These are phyloP conservation scores for Herpailurus yagouaroundi DNA, from an alignment of 2,113 vertebrate genomes.

Conservation along the genomic window DNA sequence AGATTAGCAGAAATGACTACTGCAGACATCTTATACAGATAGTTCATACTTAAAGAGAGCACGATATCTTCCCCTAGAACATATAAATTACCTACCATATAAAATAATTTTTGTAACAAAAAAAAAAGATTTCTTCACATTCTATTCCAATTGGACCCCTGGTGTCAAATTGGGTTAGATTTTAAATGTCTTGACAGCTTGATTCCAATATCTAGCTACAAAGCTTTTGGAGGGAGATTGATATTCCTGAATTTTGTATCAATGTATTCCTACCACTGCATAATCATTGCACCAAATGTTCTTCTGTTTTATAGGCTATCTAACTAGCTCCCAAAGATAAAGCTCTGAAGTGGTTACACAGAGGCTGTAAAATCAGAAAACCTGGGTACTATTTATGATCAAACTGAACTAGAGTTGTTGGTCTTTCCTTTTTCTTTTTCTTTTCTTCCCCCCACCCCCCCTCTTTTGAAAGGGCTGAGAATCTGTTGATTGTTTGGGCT, in stretches of 20 bases:
- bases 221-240: conserved; percentile 59
- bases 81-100: conserved; percentile 4
- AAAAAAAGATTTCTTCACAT: background rate
- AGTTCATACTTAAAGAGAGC: background rate
- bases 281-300: conserved; percentile 57
- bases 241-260: conserved; percentile 61
- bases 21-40: background rate
- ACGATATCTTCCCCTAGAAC: background rate
- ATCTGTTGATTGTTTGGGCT: background rate
- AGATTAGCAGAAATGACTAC: background rate
- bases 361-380: conserved; percentile 42
- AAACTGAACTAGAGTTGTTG: background rate
- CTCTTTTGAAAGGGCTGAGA: background rate
- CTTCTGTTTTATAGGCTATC: conserved; percentile 59
- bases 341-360: conserved; percentile 42
- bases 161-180: conserved; percentile 44
- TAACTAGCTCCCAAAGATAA: conserved; percentile 55
- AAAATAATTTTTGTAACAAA: conserved; percentile 30
- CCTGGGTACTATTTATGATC: background rate
- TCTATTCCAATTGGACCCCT: background rate
- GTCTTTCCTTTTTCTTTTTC: background rate
- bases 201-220: conserved; percentile 63
- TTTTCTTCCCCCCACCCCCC: background rate
- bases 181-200: conserved; percentile 60
- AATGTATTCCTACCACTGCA: conserved; percentile 33